phyloP scores from a whole-genome alignment of 2,888 invertebrate species.

The Nomada ruficornis region DNA sequence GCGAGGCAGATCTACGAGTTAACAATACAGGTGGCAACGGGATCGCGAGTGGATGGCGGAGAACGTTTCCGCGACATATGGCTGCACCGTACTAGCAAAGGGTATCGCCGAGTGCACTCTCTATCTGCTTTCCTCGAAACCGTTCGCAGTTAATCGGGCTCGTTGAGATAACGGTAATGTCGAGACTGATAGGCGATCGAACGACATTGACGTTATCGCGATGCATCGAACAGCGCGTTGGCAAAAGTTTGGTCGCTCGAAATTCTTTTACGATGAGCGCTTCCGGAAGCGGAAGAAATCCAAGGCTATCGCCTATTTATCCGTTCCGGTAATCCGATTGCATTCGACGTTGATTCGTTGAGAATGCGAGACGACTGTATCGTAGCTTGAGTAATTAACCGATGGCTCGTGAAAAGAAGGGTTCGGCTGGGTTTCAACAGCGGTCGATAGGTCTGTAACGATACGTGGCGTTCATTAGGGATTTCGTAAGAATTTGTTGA shows the following conservation, averaged over 20 bases:
- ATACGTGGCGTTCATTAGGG: too few relatives aligned
- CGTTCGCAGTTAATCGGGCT: constrained; percentile 6
- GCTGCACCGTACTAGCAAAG: neutral
- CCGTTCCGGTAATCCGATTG: neutral
- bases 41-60: too few relatives aligned
- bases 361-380: neutral
- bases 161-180: constrained; percentile 5
- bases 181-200: constrained; percentile 12
- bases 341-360: neutral
- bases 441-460: too few relatives aligned
- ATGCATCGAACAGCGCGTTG: neutral
- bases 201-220: constrained; percentile 20
- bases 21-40: too few relatives aligned
- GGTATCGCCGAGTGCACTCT: neutral
- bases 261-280: neutral
- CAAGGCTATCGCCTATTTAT: constrained; percentile 11
- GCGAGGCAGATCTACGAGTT: too few relatives aligned
- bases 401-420: neutral
- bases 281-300: constrained; percentile 10
- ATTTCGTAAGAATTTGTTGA: too few relatives aligned
- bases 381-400: neutral
- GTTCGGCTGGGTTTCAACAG: too few relatives aligned
- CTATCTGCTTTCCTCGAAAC: constrained; percentile 8
- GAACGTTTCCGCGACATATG: neutral
- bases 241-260: neutral